These are phyloP conservation scores for Caranx melampygus DNA, from an alignment of 2,113 vertebrate species.

Conservation along the genomic window DNA sequence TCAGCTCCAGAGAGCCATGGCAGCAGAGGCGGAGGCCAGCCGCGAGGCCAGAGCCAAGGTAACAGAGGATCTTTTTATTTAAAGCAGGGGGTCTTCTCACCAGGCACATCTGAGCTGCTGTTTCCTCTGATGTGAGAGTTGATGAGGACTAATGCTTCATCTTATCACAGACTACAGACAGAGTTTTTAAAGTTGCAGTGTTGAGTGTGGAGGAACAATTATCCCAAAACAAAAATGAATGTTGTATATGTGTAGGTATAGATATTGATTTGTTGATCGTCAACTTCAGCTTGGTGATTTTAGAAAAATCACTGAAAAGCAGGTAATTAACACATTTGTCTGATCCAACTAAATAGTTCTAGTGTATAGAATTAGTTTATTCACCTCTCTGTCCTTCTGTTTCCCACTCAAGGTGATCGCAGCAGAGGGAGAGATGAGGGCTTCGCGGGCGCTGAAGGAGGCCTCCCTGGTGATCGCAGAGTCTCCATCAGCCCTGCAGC, in stretches of 20 bases:
- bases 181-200: no score
- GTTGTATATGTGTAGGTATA: not conserved
- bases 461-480: conserved; percentile 92
- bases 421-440: conserved; percentile 94
- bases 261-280: not conserved
- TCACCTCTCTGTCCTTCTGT: not conserved
- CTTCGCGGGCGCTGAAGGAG: conserved; percentile 91
- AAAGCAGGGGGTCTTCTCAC: no score
- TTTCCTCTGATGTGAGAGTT: no score
- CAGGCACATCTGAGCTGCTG: no score
- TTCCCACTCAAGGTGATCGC: conserved; percentile 87
- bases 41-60: conserved; percentile 97
- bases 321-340: not conserved
- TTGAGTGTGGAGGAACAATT: no score
- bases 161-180: no score
- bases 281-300: not conserved
- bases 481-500: conserved; percentile 92
- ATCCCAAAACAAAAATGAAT: not conserved
- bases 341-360: not conserved
- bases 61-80: not conserved
- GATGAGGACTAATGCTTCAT: no score
- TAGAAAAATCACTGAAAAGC: not conserved
- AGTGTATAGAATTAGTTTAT: not conserved
- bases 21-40: conserved; percentile 94
- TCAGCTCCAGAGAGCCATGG: conserved; percentile 98